Percentiles rank a stretch among this genome's conserved stretches.
Evolutionary conservation across 2,113 vertebrate species (phyloP).

Genomic region (Dendropsophus ebraccatus): DNA sequence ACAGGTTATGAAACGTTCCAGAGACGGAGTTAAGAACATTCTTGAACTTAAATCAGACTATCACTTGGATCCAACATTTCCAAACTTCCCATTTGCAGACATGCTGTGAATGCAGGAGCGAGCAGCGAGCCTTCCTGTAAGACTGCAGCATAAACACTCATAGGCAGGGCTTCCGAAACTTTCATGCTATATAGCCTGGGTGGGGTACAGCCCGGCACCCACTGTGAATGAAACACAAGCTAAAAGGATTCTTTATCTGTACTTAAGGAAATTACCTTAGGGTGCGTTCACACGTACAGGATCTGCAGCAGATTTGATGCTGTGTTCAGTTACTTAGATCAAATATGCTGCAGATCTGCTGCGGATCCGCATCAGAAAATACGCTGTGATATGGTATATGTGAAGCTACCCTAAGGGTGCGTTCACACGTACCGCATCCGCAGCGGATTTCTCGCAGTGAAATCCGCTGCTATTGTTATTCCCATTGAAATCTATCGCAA

Average conservation of each 20-base stretch:
- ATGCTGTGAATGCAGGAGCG: not conserved
- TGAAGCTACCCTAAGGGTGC: no score
- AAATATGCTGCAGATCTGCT: no score
- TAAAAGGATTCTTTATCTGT: not conserved
- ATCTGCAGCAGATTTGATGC: no score
- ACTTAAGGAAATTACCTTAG: not conserved
- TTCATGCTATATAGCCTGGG: not conserved
- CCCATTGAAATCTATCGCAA: no score
- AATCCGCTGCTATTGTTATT: no score
- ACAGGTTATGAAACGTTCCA: slow-evolving; percentile 37
- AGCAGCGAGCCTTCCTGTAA: slow-evolving; percentile 30
- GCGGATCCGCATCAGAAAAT: no score
- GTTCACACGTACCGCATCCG: no score
- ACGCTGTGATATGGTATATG: no score
- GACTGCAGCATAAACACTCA: not conserved
- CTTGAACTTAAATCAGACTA: slow-evolving; percentile 34
- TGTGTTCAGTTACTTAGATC: no score
- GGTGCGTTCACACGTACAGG: no score
- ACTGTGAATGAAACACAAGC: not conserved
- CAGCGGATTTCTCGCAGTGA: no score
- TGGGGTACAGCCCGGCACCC: not conserved
- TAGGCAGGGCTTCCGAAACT: slow-evolving; percentile 15
- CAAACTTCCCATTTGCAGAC: slow-evolving; percentile 7
- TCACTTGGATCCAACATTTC: not conserved
- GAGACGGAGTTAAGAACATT: not conserved